Percentiles rank a stretch among this genome's conserved stretches.
Conservation (phyloP, 1,140 invertebrate species). For the Meloidogyne chitwoodi region DNA sequence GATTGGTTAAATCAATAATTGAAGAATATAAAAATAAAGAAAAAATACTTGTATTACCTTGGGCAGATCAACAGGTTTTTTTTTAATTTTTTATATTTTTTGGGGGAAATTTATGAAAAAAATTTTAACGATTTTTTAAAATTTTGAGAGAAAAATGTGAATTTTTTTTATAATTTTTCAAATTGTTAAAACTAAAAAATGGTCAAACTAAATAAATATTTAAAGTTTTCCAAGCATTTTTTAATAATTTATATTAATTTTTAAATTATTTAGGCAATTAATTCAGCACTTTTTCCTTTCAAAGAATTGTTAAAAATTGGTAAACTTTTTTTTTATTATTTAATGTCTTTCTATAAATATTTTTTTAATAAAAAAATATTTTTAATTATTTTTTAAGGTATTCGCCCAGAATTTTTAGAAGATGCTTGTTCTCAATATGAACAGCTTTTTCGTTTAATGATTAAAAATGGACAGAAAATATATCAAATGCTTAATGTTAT, state of each 20-base stretch:
- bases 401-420: constrained; percentile 21
- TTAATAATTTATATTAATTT: background rate
- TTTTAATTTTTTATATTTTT: background rate
- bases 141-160: too few species aligned
- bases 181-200: too few species aligned
- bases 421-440: constrained; percentile 16
- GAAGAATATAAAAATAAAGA: background rate
- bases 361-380: too few species aligned
- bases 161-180: background rate
- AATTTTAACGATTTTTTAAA: too few species aligned
- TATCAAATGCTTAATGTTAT: constrained; percentile 24
- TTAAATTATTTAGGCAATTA: constrained; percentile 1
- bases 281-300: background rate
- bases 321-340: background rate
- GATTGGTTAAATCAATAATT: background rate
- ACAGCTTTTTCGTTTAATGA: constrained; percentile 16
- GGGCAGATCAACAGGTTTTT: background rate
- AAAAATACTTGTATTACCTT: background rate
- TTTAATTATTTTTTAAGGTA: constrained; percentile 28
- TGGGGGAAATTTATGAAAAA: too few species aligned
- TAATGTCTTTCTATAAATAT: too few species aligned
- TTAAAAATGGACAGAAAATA: constrained; percentile 23
- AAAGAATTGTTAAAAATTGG: background rate
- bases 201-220: too few species aligned
- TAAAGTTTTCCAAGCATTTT: too few species aligned